Percentiles rank a stretch among this genome's conserved stretches.
Evolutionary conservation across 1,140 invertebrate species (phyloP).

Genomic region (Tyrophagus putrescentiae): DNA sequence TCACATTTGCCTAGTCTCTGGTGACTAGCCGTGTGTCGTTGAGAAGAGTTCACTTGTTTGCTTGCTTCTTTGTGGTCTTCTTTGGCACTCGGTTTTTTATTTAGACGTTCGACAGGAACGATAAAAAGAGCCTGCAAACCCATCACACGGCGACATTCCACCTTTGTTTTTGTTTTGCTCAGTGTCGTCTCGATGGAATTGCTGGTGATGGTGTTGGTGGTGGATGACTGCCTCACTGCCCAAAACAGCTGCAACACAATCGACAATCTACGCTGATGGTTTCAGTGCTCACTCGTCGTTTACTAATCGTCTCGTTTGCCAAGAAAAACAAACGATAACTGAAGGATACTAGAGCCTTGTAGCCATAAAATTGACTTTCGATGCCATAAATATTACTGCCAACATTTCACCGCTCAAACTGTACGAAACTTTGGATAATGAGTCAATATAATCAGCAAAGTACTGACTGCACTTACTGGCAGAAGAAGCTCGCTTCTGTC

Average conservation of each 20-base stretch:
- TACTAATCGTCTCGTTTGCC: conserved; percentile 1
- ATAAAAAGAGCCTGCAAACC: too few relatives aligned
- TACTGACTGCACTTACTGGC: too few relatives aligned
- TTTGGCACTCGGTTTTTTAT: background rate
- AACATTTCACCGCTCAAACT: background rate
- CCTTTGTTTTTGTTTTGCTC: background rate
- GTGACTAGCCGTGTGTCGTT: too few relatives aligned
- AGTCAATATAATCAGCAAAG: too few relatives aligned
- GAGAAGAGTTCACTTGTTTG: too few relatives aligned
- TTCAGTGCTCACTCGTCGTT: background rate
- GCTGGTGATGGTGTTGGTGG: too few relatives aligned
- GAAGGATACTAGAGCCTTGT: background rate
- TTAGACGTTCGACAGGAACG: background rate
- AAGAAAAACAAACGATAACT: background rate
- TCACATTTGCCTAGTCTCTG: too few relatives aligned
- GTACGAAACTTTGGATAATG: background rate
- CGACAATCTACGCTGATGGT: too few relatives aligned
- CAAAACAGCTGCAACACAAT: background rate
- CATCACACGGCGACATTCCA: background rate
- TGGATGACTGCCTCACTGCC: too few relatives aligned
- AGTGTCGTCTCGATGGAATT: background rate
- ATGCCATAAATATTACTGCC: conserved; percentile 4
- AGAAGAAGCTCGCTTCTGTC: too few relatives aligned
- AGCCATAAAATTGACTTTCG: conserved; percentile 12
- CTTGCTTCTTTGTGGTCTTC: background rate